Evolutionary conservation across 1,140 invertebrate species (phyloP), one percentile per base, ranked within the genome.

Genomic region (Pygmarrhopalites habei): DNA sequence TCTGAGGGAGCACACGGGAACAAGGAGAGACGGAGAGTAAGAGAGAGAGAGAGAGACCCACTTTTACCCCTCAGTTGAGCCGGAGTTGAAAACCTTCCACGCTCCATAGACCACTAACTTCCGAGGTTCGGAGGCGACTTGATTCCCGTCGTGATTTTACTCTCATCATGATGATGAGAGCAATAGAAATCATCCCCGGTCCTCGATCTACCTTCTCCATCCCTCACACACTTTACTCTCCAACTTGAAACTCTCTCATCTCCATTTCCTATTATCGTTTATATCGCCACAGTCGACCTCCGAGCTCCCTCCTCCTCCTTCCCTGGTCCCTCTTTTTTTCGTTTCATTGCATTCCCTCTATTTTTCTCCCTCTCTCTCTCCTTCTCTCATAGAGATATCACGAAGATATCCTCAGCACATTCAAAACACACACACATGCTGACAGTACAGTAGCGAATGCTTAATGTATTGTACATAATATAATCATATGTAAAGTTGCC

Each of bases 121-220:
- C 53, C 61, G 5, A 7, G 32, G 15, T 35, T n/a, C n/a, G n/a
- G n/a, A n/a, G n/a, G 51, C 52, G 26, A 62, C 53, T 58, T 58
- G 44, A 63, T 63, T 63, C 55, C 61, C 61, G 58, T 63, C 61
- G 39, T 63, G 58, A 57, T 62, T 59, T 64, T 55, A 60, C 60
- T 63, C 60, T 60, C 62, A n/a, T n/a, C n/a, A 5, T 35, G 32
- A 35, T 35, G 32, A 35, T 35, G 32, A 60, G 65, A 64, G 65
- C 57, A 67, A 64, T 67, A 67, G 60, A 67, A 63, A 62, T 55
- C 53, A 64, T 55, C 57, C 41, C 62, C 44, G 43, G 32, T 23
- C 44, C 59, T 51, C 60, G 56, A 64, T 67, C 64, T 64, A 67
- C 65, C 65, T 67, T 67, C 56, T 62, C 49, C 46, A 28, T 52